A percentile compares a stretch with the other conserved stretches of the same genome.
Evolutionary conservation across 1,140 invertebrate genomes (phyloP).

Genomic region (Lethrus apterus): DNA sequence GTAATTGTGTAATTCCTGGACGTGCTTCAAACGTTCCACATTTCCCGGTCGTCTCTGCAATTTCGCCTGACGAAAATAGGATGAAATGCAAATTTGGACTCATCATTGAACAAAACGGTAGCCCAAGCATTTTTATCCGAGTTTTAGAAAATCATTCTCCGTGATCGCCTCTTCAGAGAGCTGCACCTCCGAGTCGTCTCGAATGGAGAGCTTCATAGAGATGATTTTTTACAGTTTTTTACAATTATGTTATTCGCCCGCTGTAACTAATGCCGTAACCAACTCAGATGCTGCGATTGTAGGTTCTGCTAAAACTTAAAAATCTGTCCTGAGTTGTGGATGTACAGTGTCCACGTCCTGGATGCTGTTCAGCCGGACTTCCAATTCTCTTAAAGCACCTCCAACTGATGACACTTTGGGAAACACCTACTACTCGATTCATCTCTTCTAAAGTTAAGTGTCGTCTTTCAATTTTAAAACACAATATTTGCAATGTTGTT

Average conservation of each 20-base stretch:
- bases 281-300: constrained; percentile 10
- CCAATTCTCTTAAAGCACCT: constrained; percentile 5
- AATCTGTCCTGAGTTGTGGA: constrained; percentile 3
- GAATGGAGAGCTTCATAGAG: constrained; percentile 1
- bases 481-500: constrained; percentile 4
- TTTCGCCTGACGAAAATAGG: too few relatives aligned
- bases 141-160: constrained; percentile 5
- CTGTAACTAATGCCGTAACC: constrained; percentile 8
- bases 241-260: constrained; percentile 4
- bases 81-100: neutral
- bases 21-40: neutral
- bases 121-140: constrained; percentile 4
- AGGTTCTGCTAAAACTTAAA: constrained; percentile 5
- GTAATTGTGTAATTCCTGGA: too few relatives aligned
- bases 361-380: constrained; percentile 8
- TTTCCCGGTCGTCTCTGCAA: neutral
- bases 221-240: neutral
- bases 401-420: constrained; percentile 5
- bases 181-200: constrained; percentile 2
- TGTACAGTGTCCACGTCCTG: constrained; percentile 7
- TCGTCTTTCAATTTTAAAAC: constrained; percentile 1
- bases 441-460: constrained; percentile 6
- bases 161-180: constrained; percentile 5
- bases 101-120: too few relatives aligned
- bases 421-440: constrained; percentile 3